phyloP scores from a whole-genome alignment of 1,140 invertebrate genomes.

The Drosophila parabipectinata region DNA sequence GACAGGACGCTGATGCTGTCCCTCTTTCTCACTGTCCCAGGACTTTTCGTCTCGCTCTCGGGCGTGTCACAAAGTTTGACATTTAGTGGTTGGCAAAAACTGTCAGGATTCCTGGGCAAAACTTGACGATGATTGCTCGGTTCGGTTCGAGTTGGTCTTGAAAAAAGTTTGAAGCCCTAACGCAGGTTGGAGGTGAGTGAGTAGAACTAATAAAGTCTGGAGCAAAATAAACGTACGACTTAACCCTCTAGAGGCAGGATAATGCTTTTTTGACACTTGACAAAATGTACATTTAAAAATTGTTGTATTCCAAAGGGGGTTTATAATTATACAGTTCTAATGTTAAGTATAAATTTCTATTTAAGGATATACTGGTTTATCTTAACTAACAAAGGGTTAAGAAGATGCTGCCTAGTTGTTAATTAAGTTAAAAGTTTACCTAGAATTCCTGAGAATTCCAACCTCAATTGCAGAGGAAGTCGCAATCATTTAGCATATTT shows the following conservation, averaged over 20 bases:
- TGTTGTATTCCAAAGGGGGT: not conserved
- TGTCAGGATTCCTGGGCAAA: slow-evolving; percentile 63
- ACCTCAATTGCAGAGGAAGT: slow-evolving; percentile 34
- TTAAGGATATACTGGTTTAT: too few species aligned
- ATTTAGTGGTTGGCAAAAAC: slow-evolving; percentile 82
- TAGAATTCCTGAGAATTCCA: not conserved
- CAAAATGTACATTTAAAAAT: not conserved
- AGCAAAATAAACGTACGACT: slow-evolving; percentile 9
- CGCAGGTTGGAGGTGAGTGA: slow-evolving; percentile 21
- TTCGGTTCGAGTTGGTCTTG: slow-evolving; percentile 39
- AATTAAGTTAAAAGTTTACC: slow-evolving; percentile 39
- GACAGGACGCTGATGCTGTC: slow-evolving; percentile 44
- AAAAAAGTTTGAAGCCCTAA: slow-evolving; percentile 57
- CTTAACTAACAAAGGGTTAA: not conserved
- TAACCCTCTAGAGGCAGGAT: slow-evolving; percentile 8
- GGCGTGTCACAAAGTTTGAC: slow-evolving; percentile 74
- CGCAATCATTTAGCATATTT: slow-evolving; percentile 20
- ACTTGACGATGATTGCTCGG: slow-evolving; percentile 78
- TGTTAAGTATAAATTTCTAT: too few species aligned
- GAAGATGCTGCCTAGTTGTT: slow-evolving; percentile 1
- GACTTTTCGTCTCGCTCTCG: slow-evolving; percentile 9
- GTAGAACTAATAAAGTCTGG: slow-evolving; percentile 41
- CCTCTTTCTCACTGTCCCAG: slow-evolving; percentile 6
- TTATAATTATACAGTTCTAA: not conserved
- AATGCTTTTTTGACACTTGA: not conserved